These are phyloP conservation scores for Cherax quadricarinatus DNA, from an alignment of 1,140 invertebrate species.

Conservation along the genomic window DNA sequence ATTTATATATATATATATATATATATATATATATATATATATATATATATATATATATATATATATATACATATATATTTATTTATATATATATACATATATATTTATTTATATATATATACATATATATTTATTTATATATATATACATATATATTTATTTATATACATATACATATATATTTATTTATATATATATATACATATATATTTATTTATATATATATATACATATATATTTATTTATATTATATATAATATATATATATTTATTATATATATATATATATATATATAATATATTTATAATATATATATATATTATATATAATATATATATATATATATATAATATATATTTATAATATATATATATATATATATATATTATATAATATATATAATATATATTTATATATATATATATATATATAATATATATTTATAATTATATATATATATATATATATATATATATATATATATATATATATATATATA, in stretches of 20 bases:
- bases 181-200: constrained; percentile 6
- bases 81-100: constrained; percentile 15
- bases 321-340: too few relatives aligned
- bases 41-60: constrained; percentile 13
- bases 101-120: constrained; percentile 6
- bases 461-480: constrained; percentile 20
- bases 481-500: constrained; percentile 5
- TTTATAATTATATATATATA: constrained; percentile 40
- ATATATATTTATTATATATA: not conserved
- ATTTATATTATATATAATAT: constrained; percentile 1
- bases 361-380: too few relatives aligned
- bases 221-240: not conserved
- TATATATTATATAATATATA: not conserved
- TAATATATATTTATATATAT: constrained; percentile 10
- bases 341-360: too few relatives aligned
- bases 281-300: constrained; percentile 14
- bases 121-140: constrained; percentile 28
- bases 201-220: constrained; percentile 21
- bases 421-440: constrained; percentile 46
- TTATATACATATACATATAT: not conserved
- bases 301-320: too few relatives aligned
- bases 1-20: too few relatives aligned
- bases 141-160: constrained; percentile 37
- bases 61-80: constrained; percentile 12
- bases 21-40: too few relatives aligned